Conservation (phyloP, 2,888 invertebrate species). For the Minunthozetes semirufus region DNA sequence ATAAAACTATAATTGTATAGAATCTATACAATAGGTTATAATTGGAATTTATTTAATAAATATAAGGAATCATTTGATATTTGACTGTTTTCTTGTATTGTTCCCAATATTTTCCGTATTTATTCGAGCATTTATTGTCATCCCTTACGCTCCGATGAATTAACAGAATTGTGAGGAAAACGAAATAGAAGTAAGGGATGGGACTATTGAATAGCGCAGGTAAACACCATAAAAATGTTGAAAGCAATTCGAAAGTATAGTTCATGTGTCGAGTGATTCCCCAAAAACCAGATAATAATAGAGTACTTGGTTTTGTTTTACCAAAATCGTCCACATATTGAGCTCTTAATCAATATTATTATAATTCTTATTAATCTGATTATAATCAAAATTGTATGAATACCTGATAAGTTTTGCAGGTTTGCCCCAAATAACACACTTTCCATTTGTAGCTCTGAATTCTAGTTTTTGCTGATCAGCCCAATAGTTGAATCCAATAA, state of each 20-base stretch:
- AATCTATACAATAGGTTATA: background rate
- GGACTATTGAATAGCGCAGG: conserved; percentile 50
- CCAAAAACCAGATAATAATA: conserved; percentile 57
- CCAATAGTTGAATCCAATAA: conserved; percentile 52
- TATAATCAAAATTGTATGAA: background rate
- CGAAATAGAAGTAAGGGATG: conserved; percentile 53
- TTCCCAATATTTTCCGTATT: conserved; percentile 55
- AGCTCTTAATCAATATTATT: background rate
- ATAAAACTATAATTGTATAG: too few species aligned
- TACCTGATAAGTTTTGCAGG: conserved; percentile 45
- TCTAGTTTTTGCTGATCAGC: conserved; percentile 54
- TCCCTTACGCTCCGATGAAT: conserved; percentile 54
- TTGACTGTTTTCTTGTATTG: conserved; percentile 54
- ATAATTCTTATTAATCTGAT: background rate
- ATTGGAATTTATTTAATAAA: conserved; percentile 48
- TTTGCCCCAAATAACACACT: conserved; percentile 48
- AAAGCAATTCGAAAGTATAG: conserved; percentile 55
- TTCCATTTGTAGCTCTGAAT: conserved; percentile 49
- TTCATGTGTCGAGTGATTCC: conserved; percentile 57
- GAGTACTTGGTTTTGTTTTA: conserved; percentile 48
- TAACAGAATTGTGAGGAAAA: conserved; percentile 52
- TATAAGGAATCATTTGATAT: conserved; percentile 54
- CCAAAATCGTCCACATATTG: conserved; percentile 16
- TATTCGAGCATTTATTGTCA: conserved; percentile 54
- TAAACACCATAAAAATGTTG: conserved; percentile 53